Evolutionary conservation across 2,888 invertebrate genomes (phyloP), one percentile per base, ranked within the genome.

Genomic region (Colletes collaris): DNA sequence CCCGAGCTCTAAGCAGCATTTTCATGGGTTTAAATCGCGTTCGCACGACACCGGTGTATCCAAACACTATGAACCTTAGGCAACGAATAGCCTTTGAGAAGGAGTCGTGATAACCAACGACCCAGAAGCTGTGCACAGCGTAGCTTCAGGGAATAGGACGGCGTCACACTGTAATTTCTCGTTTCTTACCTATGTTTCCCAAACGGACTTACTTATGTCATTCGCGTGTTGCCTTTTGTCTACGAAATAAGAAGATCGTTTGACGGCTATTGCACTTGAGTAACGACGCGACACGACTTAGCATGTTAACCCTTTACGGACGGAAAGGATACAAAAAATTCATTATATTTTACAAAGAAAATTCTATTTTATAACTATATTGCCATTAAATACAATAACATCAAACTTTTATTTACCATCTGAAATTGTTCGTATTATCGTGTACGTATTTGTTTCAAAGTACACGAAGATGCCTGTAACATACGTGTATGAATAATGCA

Each of bases 11-110:
- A 86, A 89, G 88, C 86, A 87, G 81, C 79, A 88, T 86, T 89
- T 88, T 87, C 67, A 87, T 80, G 84, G 82, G 83, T 80, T 87
- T 84, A 90, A 90, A 89, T 89, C 87, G 81, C 84, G 87, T 89
- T 89, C 87, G 76, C 82, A 74, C 82, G 85, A 87, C 78, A 75
- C 76, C 76, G 56, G 67, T 68, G 72, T 37, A 68, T 77, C 81
- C 62, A 16, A 49, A 8, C 59, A 63, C 49, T 63, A 37, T 50
- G 53, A 27, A 53, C 60, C 74, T 73, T 62, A 53, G 56, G 52
- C 63, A 50, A 40, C n/a, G 55, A 40, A 75, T 50, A 50, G 56
- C n/a, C 46, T 56, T 56, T 69, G 58, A 58, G 11, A 52, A 58
- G 44, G 60, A 50, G 55, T 66, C 66, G 50, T 66, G 58, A 71